Evolutionary conservation across 2,113 vertebrate genomes (phyloP), one percentile per base, ranked within the genome.

Genomic region (Hippocampus mohnikei): DNA sequence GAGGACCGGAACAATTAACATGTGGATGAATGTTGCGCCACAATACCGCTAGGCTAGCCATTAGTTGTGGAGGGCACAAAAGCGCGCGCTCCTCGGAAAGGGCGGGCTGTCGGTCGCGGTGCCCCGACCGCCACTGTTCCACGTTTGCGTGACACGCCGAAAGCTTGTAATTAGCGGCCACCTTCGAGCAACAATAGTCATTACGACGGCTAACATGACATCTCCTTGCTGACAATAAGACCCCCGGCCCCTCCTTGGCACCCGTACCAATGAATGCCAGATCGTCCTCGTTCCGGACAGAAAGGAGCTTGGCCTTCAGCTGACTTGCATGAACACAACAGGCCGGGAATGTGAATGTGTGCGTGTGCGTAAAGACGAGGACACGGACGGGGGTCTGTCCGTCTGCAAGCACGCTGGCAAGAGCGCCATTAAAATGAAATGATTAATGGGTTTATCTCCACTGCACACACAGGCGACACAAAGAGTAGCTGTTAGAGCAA

Each of bases 161-260:
- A 88, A 77, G 84, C 78, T 82, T 88, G 85, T 92, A 92, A 93
- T 93, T 91, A 92, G 83, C 84, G 86, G 82, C 86, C 90, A 88
- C 87, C 84, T 90, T 82, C 81, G 81, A 88, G 85, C 88, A 85
- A 90, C 91, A 78, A 37, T 85, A 91, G 86, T 92, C 90, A 93
- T 93, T 91, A 92, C 84, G 62, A 82, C 63, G 81, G 75, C 76
- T 81, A 88, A 89, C 85, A 84, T 87, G 87, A 90, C 89, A 90
- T 90, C 84, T 91, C 82, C 81, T 87, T 80, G 79, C 85, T 91
- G 89, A 91, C 90, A 86, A 81, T 73, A 62, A 72, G 60, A 64
- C 67, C 71, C 67, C 56, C 21, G 72, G 70, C 77, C 70, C 46
- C n/a, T n/a, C 20, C 37, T 15, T 4, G 18, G 64, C 72, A 73